phyloP scores from a whole-genome alignment of 2,113 vertebrate species.

The Alligator sinensis region DNA sequence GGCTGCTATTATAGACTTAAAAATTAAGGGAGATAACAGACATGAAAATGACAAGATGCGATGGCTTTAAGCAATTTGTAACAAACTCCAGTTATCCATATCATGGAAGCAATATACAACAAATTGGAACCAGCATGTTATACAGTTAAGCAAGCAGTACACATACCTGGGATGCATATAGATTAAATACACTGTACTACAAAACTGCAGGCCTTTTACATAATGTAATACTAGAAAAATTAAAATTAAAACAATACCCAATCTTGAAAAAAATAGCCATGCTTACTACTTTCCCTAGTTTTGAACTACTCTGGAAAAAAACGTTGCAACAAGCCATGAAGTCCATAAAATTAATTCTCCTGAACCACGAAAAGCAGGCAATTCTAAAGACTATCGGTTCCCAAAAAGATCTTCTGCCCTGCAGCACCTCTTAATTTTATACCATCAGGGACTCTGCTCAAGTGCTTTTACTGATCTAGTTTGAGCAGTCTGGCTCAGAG shows the following conservation, averaged over 20 bases:
- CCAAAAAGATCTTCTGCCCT: slow-evolving; percentile 58
- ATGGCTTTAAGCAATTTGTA: no score
- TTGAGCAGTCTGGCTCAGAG: neutral
- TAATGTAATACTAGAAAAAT: neutral
- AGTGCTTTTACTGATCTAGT: slow-evolving; percentile 45
- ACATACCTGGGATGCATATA: no score
- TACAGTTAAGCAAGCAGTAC: no score
- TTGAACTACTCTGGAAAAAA: slow-evolving; percentile 49
- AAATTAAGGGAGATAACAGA: no score
- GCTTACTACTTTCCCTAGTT: slow-evolving; percentile 4
- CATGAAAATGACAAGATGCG: no score
- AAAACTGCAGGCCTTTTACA: neutral
- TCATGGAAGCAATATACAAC: no score
- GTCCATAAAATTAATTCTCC: slow-evolving; percentile 66
- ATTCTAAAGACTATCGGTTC: slow-evolving; percentile 62
- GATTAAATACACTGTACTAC: no score
- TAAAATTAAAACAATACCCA: slow-evolving; percentile 22
- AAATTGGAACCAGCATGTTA: no score
- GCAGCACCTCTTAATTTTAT: slow-evolving; percentile 47
- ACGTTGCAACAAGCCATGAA: slow-evolving; percentile 44
- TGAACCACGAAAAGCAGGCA: slow-evolving; percentile 38
- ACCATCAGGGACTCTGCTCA: slow-evolving; percentile 40
- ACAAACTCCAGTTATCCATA: no score
- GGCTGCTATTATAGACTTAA: no score
- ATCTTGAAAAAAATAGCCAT: slow-evolving; percentile 35